Evolutionary conservation across 2,888 invertebrate genomes (phyloP).

Genomic region (Habroteleia sp.): DNA sequence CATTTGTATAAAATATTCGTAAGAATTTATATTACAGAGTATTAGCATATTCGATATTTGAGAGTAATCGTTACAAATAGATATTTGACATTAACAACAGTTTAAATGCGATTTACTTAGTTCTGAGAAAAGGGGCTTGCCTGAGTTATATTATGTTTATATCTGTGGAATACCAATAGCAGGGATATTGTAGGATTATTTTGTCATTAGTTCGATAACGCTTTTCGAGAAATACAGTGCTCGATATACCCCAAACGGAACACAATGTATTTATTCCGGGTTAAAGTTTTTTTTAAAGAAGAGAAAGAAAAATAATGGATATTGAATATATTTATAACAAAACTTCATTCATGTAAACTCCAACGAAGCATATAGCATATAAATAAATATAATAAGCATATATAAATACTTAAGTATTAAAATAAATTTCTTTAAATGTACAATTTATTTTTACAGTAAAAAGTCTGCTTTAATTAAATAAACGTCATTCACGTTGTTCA

Average conservation of each 20-base stretch:
- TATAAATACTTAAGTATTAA: too few species aligned
- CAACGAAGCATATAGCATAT: too few species aligned
- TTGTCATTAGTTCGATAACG: slow-evolving; percentile 41
- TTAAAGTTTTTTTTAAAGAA: too few species aligned
- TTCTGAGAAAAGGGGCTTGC: slow-evolving; percentile 1
- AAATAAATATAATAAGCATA: too few species aligned
- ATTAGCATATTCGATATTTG: slow-evolving; percentile 9
- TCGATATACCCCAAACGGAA: slow-evolving; percentile 13
- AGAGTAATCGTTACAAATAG: slow-evolving; percentile 13
- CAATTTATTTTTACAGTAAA: too few species aligned
- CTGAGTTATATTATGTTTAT: slow-evolving; percentile 44
- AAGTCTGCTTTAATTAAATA: too few species aligned
- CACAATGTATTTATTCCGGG: slow-evolving; percentile 25
- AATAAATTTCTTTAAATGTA: too few species aligned
- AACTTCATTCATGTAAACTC: too few species aligned
- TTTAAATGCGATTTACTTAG: slow-evolving; percentile 31
- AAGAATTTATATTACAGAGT: background rate
- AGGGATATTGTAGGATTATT: slow-evolving; percentile 30
- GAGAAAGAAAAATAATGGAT: too few species aligned
- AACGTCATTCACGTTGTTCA: too few species aligned
- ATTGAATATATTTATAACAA: too few species aligned
- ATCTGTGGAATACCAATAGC: slow-evolving; percentile 45
- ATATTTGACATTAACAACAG: slow-evolving; percentile 39
- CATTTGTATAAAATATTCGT: too few species aligned
- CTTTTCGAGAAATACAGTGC: slow-evolving; percentile 19